Base-by-base conservation (phyloP, 2,113 vertebrate genomes). In the Aspiorhynchus laticeps region DNA sequence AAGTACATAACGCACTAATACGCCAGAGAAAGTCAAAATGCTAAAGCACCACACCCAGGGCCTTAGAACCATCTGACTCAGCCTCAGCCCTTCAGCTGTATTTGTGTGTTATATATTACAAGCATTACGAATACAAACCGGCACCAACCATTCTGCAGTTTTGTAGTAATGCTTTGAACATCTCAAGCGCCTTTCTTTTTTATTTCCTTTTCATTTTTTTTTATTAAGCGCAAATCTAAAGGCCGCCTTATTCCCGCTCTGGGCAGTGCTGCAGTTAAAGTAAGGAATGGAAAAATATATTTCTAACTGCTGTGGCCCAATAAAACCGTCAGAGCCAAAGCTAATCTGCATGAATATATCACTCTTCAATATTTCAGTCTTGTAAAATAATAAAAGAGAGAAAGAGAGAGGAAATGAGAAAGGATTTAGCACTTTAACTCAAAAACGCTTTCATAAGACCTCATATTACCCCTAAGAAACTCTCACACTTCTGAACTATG, bases 341-440 rank as follows among this genome's bases (percentile, higher is more conserved):
- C 86, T 92, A 88, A 93, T 93, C 93, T 91, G 91, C 91, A 91
- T 93, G 85, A 88, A 83, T 85, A 78, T 83, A 87, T 85, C 56
- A 24, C 21, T 80, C 51, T 65, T 90, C 83, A 85, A 89, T 88
- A 86, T 79, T 88, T 89, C 53, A 53, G 61, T 65, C 69, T 59
- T 77, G 81, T 90, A 88, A 92, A 90, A n/a, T 61, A 67, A 81
- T 71, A 69, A 67, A 83, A 71, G 26, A 71, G 28, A 24, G 61
- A 48, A 24, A 51, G 63, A 43, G 59, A 24, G 63, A 80, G 75
- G 71, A 19, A 59, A 46, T 82, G 65, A 86, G 76, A 85, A 83
- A 78, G 69, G 74, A 84, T 88, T 53, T 89, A 67, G 51, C 43
- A 63, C 85, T 83, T 84, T 73, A 56, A 19, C 36, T 79, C 41